Percentiles rank a stretch among this genome's conserved stretches.
phyloP scores from a whole-genome alignment of 1,140 invertebrate species.

The Pogonomyrmex californicus region DNA sequence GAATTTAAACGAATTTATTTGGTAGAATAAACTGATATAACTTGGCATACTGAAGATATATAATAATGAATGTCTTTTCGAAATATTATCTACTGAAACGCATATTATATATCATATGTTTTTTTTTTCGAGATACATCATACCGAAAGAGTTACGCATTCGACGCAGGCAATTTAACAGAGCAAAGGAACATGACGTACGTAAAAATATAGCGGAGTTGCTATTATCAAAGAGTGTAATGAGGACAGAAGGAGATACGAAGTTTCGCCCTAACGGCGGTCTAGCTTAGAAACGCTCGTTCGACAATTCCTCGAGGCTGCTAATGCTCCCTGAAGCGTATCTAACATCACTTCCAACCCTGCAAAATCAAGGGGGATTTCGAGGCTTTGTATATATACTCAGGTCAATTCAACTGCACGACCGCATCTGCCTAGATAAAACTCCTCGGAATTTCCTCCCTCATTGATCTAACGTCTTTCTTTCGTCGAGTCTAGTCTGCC shows the following conservation, averaged over 20 bases:
- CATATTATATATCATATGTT: not conserved
- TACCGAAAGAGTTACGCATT: constrained; percentile 32
- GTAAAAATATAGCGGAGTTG: constrained; percentile 61
- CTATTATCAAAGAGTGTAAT: constrained; percentile 69
- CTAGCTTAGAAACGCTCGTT: constrained; percentile 71
- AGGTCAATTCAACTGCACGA: constrained; percentile 3
- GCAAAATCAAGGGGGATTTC: constrained; percentile 69
- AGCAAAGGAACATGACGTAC: constrained; percentile 23
- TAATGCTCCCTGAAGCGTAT: constrained; percentile 74
- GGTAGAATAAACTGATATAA: not conserved
- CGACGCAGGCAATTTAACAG: constrained; percentile 41
- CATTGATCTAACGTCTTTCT: not conserved
- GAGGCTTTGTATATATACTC: constrained; percentile 50
- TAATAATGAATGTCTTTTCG: not conserved
- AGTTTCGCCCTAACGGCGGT: constrained; percentile 34
- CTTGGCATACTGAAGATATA: not conserved
- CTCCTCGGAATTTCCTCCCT: constrained; percentile 24
- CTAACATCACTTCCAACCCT: constrained; percentile 66
- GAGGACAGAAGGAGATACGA: constrained; percentile 62
- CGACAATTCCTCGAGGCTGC: constrained; percentile 65
- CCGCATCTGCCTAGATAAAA: constrained; percentile 69
- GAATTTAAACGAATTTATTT: not conserved
- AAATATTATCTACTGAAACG: not conserved
- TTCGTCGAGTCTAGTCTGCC: not conserved
- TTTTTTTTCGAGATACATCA: not conserved